Evolutionary conservation across 1,140 invertebrate species (phyloP).

Genomic region (Globodera rostochiensis): DNA sequence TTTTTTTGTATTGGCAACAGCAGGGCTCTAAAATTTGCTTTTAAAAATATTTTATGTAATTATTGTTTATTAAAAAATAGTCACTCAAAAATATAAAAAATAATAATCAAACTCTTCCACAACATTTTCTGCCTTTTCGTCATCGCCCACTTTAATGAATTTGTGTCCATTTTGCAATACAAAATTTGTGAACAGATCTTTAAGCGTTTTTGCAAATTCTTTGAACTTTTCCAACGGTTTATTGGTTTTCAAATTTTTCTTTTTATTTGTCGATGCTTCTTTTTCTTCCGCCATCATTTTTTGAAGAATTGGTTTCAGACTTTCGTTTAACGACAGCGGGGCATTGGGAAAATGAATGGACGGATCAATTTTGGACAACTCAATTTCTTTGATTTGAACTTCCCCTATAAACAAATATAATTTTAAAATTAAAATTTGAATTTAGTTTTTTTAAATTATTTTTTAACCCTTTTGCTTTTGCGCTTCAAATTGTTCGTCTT

Average conservation of each 20-base stretch:
- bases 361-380: not conserved
- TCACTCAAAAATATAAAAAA: no score
- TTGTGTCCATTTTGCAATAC: not conserved
- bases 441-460: not conserved
- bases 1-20: no score
- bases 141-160: no score
- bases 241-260: not conserved
- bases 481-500: not conserved
- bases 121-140: not conserved
- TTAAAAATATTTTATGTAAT: no score
- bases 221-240: not conserved
- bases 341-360: not conserved
- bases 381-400: not conserved
- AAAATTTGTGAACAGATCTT: not conserved
- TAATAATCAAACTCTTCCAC: not conserved
- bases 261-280: not conserved
- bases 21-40: no score
- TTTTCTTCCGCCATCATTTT: not conserved
- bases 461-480: not conserved
- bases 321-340: not conserved
- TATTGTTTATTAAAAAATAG: no score
- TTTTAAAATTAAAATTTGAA: not conserved
- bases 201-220: not conserved
- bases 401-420: no score
- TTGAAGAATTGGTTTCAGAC: not conserved